These are phyloP conservation scores for Halictus quadricinctus DNA, from an alignment of 2,888 invertebrate genomes.

Conservation along the genomic window DNA sequence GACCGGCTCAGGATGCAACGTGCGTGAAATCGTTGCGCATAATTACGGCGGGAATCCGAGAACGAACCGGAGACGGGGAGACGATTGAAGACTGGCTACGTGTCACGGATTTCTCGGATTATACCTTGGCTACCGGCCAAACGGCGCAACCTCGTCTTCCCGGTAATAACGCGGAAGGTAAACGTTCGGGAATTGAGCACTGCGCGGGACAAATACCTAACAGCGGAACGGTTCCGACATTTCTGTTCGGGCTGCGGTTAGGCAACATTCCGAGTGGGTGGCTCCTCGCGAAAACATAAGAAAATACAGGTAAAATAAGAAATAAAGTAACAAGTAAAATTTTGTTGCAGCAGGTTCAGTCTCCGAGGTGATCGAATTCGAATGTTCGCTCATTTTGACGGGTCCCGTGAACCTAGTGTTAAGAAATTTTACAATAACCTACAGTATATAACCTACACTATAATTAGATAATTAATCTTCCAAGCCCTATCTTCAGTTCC, in stretches of 20 bases:
- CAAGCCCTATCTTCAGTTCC: too few relatives aligned
- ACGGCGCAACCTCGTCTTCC: not conserved
- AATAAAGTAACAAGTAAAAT: not conserved
- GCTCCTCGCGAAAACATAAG: not conserved
- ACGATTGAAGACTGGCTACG: conserved; percentile 24
- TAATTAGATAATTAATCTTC: too few relatives aligned
- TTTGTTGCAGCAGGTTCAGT: not conserved
- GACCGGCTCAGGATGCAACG: not conserved
- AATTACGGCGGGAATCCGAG: conserved; percentile 39
- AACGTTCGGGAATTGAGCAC: conserved; percentile 1
- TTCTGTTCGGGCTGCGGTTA: not conserved
- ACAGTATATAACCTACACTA: too few relatives aligned
- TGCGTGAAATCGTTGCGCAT: conserved; percentile 42
- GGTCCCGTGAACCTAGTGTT: too few relatives aligned
- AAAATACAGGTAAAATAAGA: too few relatives aligned
- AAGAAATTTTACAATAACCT: too few relatives aligned
- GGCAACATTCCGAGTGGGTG: not conserved
- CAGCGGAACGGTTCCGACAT: not conserved
- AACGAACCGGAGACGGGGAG: conserved; percentile 10
- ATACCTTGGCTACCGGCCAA: conserved; percentile 13
- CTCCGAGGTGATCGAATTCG: not conserved
- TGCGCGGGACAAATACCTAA: not conserved
- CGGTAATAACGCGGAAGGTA: conserved; percentile 10
- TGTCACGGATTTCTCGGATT: conserved; percentile 11
- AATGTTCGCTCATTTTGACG: too few relatives aligned